Evolutionary conservation across 2,113 vertebrate species (phyloP), one percentile per base, ranked within the genome.

Genomic region (Sula dactylatra): DNA sequence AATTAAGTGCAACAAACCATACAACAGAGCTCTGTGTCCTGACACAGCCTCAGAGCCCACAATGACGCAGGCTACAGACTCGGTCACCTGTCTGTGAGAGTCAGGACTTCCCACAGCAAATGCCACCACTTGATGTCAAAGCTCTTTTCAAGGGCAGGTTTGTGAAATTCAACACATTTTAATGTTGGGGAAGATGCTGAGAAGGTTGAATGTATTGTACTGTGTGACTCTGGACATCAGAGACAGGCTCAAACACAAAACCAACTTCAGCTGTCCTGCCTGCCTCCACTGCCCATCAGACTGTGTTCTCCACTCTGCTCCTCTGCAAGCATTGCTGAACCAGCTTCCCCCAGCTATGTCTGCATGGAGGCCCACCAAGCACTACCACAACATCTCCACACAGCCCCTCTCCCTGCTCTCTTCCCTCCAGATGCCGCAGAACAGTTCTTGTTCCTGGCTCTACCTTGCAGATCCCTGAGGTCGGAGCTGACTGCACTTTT

Each of bases 271-370:
- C 27, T 90, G 16, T 50, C 15, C 17, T 2, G 3, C n/a, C 25
- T 9, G 24, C 49, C 44, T 44, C 31, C 27, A 7, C 18, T 58
- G 52, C 54, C 72, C 25, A 5, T 36, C 2, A 1, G 14, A 36
- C 14, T 31, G 11, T 32, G 42, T 40, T 77, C 29, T 82, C 58
- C 3, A 1, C 81, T 19, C 45, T 77, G 73, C 59, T 70, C 26
- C 84, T 74, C 44, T 31, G 0, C 56, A 58, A 32, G 17, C 8
- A 11, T 7, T 66, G 36, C 9, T 62, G 21, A 66, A 29, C 16
- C 3, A 2, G 34, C 17, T 73, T 54, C 45, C 38, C 32, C 29
- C 31, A 3, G 10, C 27, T 45, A 20, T 0, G 0, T 42, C 52
- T 72, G 19, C 52, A 44, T 7, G 16, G 61, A 86, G 38, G 62